phyloP scores from a whole-genome alignment of 2,797 vertebrate species.

The Scarus forsteni region DNA sequence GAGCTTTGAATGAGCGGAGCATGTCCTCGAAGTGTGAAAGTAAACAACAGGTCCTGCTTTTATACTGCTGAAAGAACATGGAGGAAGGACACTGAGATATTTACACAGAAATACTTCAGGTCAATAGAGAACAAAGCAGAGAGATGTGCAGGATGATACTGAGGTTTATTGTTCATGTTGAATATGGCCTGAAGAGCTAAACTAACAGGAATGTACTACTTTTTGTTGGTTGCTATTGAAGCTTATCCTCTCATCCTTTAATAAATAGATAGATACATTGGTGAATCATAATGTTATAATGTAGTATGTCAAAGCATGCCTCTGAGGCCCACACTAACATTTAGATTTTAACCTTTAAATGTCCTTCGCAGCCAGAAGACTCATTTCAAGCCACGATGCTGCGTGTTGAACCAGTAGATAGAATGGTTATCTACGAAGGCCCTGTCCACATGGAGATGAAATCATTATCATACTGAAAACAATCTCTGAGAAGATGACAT shows the following conservation, averaged over 20 bases:
- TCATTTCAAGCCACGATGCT: slow-evolving; percentile 17
- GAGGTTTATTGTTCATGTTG: too few species aligned
- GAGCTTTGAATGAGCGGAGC: neutral
- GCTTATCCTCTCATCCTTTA: too few species aligned
- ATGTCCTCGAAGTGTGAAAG: neutral
- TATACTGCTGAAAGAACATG: neutral
- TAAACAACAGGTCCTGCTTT: neutral
- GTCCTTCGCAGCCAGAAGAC: slow-evolving; percentile 44
- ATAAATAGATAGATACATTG: neutral
- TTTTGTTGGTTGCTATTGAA: neutral
- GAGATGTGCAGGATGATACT: too few species aligned
- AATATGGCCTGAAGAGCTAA: too few species aligned
- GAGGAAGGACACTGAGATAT: neutral
- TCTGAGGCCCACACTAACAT: slow-evolving; percentile 25
- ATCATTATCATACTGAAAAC: too few species aligned
- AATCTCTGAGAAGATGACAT: too few species aligned
- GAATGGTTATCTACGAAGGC: neutral
- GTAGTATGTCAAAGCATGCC: slow-evolving; percentile 58
- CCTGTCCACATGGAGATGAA: too few species aligned
- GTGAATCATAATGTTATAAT: slow-evolving; percentile 9
- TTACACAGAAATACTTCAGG: too few species aligned
- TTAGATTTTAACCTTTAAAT: slow-evolving; percentile 57
- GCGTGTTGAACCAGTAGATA: slow-evolving; percentile 29
- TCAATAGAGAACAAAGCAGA: too few species aligned
- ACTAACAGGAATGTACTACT: too few species aligned